Evolutionary conservation across 2,888 invertebrate genomes (phyloP).

Genomic region (Caenorhabditis drosophilae): DNA sequence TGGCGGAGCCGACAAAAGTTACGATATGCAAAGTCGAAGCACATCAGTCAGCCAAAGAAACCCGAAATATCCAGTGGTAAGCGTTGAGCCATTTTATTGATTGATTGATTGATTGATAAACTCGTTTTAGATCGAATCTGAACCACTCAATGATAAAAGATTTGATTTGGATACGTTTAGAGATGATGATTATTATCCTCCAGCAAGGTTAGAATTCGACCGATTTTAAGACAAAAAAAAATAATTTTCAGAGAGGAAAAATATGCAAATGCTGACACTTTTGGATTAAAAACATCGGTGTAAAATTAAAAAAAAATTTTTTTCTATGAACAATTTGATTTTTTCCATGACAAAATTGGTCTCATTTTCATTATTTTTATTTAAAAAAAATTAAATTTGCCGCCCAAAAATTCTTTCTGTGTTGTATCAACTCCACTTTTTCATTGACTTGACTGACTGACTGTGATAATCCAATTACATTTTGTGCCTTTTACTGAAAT

Average conservation of each 20-base stretch:
- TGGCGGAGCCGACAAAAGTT: conserved; percentile 10
- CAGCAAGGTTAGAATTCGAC: conserved; percentile 12
- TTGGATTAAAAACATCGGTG: conserved; percentile 12
- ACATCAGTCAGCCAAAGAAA: conserved; percentile 16
- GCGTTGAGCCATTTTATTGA: conserved; percentile 13
- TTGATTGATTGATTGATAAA: not conserved
- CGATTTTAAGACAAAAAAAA: not conserved
- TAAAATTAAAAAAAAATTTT: not conserved
- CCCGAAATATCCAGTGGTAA: conserved; percentile 27
- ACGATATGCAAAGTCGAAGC: conserved; percentile 30
- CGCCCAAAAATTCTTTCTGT: not conserved
- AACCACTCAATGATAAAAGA: conserved; percentile 30
- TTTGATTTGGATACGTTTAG: conserved; percentile 26
- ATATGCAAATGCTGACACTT: conserved; percentile 13
- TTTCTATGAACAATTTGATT: not conserved
- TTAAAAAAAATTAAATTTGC: not conserved
- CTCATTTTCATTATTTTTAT: not conserved
- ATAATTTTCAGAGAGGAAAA: conserved; percentile 26
- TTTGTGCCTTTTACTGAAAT: not conserved
- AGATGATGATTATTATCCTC: conserved; percentile 34
- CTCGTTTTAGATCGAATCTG: conserved; percentile 25
- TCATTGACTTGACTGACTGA: not conserved
- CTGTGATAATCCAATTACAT: not conserved
- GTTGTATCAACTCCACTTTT: not conserved
- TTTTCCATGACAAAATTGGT: not conserved